A percentile compares a stretch with the other conserved stretches of the same genome.
phyloP scores from a whole-genome alignment of 2,113 vertebrate species.

The Microcebus lehilahytsara region DNA sequence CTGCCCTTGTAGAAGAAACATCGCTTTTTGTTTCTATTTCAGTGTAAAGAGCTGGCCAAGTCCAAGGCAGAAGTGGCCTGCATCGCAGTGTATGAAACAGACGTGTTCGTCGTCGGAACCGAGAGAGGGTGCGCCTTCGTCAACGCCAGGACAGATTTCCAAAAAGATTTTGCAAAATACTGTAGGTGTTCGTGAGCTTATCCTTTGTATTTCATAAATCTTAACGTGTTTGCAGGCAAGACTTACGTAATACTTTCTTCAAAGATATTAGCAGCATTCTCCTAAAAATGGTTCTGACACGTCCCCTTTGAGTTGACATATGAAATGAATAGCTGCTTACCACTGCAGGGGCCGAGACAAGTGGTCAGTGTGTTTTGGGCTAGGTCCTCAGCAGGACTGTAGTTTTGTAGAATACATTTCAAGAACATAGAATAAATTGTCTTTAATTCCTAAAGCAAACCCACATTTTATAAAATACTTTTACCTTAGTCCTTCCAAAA shows the following conservation, averaged over 20 bases:
- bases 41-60: slow-evolving; percentile 89
- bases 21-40: slow-evolving; percentile 31
- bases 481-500: not conserved
- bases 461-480: not conserved
- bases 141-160: slow-evolving; percentile 83
- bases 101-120: slow-evolving; percentile 86
- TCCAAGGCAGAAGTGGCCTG: slow-evolving; percentile 88
- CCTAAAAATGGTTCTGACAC: not conserved
- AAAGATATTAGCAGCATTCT: not conserved
- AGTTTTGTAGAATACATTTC: not conserved
- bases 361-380: not conserved
- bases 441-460: not conserved
- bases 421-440: not conserved
- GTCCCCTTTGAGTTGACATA: not conserved
- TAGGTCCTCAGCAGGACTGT: not conserved
- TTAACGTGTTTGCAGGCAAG: not conserved
- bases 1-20: not conserved
- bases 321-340: not conserved
- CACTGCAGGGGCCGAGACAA: not conserved
- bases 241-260: not conserved
- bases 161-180: slow-evolving; percentile 86
- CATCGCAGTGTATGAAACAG: slow-evolving; percentile 84
- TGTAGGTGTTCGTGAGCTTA: slow-evolving; percentile 81
- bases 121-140: slow-evolving; percentile 85
- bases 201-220: not conserved